Percentiles rank a stretch among this genome's conserved stretches.
phyloP scores from a whole-genome alignment of 2,797 vertebrate species.

The Paramormyrops hopkinsi region DNA sequence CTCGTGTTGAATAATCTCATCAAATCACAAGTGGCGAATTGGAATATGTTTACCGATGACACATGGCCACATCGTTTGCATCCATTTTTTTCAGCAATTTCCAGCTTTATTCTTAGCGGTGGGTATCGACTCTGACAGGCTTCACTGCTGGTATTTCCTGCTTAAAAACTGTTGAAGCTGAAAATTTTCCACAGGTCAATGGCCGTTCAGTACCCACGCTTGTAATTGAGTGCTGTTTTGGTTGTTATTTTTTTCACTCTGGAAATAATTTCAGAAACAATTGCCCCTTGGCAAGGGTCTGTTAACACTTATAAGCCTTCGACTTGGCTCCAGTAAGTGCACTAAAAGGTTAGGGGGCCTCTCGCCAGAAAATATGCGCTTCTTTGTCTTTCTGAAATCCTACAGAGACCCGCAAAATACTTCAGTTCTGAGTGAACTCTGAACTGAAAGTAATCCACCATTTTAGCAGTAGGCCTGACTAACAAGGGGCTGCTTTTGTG shows the following conservation, averaged over 20 bases:
- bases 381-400: constrained; percentile 17
- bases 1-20: not conserved
- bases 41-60: not conserved
- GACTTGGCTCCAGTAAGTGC: not conserved
- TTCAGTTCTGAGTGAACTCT: constrained; percentile 20
- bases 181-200: constrained; percentile 19
- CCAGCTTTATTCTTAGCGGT: not conserved
- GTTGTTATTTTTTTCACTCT: constrained; percentile 11
- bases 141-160: not conserved
- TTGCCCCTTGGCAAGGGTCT: constrained; percentile 20
- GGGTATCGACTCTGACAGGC: not conserved
- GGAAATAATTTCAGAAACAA: constrained; percentile 24
- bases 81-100: not conserved
- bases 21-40: not conserved
- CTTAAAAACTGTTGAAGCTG: constrained; percentile 15
- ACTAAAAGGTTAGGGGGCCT: constrained; percentile 10
- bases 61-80: not conserved
- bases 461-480: not conserved
- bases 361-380: not conserved
- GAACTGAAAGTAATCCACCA: constrained; percentile 15
- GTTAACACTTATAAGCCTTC: constrained; percentile 20
- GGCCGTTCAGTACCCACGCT: not conserved
- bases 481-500: not conserved
- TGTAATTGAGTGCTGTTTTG: constrained; percentile 1
- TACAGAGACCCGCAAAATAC: constrained; percentile 9